phyloP scores from a whole-genome alignment of 2,113 vertebrate species.

The Pongo abelii region DNA sequence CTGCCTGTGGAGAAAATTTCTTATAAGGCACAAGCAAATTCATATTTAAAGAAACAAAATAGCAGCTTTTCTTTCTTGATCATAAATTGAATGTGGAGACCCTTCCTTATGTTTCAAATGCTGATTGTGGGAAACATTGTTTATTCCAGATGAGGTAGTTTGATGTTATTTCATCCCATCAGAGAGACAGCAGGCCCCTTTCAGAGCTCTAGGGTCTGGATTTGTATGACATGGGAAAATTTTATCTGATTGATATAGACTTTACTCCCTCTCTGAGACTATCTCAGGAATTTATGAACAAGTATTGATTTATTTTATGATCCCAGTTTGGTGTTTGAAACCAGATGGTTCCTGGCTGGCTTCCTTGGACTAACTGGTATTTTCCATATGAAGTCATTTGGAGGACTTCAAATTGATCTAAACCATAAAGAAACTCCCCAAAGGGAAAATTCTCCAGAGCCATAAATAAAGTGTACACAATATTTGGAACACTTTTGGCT shows the following conservation, averaged over 20 bases:
- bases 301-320: background rate
- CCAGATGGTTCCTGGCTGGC: background rate
- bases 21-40: background rate
- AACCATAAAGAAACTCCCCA: background rate
- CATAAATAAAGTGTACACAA: background rate
- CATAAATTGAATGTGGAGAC: background rate
- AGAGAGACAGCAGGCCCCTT: background rate
- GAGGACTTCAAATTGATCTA: background rate
- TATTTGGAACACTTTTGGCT: background rate
- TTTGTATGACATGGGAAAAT: background rate
- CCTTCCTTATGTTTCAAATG: background rate
- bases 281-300: background rate
- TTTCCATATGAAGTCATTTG: background rate
- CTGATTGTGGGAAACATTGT: background rate
- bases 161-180: background rate
- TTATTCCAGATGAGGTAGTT: background rate
- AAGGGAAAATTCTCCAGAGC: background rate
- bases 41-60: background rate
- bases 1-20: background rate
- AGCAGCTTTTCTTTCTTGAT: background rate
- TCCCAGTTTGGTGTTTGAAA: background rate
- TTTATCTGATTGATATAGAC: background rate
- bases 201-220: background rate
- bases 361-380: background rate
- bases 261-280: background rate